phyloP scores from a whole-genome alignment of 2,113 vertebrate species.

The Globicephala melas region DNA sequence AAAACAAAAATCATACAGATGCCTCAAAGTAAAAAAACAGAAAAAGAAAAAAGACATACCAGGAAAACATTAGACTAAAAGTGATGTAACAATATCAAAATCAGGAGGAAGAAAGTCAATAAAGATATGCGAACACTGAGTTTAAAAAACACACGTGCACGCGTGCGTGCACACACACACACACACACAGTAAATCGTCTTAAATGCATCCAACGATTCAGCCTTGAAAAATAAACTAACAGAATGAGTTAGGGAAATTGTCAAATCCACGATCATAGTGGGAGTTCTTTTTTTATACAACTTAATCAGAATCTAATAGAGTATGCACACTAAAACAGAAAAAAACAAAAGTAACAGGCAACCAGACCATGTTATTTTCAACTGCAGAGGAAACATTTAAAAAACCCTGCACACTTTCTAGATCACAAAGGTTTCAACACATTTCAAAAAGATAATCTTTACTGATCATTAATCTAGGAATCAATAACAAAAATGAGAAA shows the following conservation, averaged over 20 bases:
- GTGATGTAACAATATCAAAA: background rate
- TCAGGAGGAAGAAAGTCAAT: background rate
- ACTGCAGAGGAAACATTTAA: background rate
- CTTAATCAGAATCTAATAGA: background rate
- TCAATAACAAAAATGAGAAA: background rate
- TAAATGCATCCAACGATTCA: background rate
- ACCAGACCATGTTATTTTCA: background rate
- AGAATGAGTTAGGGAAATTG: background rate
- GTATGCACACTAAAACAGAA: background rate
- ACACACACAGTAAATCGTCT: background rate
- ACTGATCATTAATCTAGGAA: background rate
- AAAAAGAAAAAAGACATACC: background rate
- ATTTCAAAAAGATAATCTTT: background rate
- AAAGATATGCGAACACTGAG: background rate
- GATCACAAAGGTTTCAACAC: background rate
- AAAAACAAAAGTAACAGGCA: background rate
- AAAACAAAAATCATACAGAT: background rate
- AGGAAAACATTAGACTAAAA: background rate
- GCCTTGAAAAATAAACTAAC: background rate
- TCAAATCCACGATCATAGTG: background rate
- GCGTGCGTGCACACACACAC: fast-evolving
- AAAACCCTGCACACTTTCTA: background rate
- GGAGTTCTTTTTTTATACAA: background rate
- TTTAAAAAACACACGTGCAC: background rate
- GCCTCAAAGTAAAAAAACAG: background rate